phyloP scores from a whole-genome alignment of 2,888 invertebrate genomes.

The Dorcus parallelipipedus region DNA sequence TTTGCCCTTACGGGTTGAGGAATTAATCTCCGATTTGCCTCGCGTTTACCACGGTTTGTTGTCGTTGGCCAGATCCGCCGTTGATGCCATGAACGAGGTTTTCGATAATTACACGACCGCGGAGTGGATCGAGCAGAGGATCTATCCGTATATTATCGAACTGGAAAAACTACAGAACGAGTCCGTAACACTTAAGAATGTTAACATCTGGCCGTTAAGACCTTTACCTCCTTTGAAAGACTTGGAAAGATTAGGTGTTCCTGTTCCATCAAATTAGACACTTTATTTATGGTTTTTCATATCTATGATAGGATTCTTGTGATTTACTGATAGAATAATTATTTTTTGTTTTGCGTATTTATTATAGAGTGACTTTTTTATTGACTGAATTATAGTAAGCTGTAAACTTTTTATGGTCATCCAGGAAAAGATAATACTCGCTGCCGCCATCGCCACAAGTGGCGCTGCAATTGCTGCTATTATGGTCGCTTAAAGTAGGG shows the following conservation, averaged over 20 bases:
- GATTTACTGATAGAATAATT: too few species aligned
- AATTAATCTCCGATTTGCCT: slow-evolving; percentile 56
- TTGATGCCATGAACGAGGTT: slow-evolving; percentile 56
- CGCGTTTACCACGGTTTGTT: slow-evolving; percentile 58
- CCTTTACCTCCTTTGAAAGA: slow-evolving; percentile 55
- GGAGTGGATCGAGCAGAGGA: slow-evolving; percentile 66
- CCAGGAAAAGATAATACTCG: too few species aligned
- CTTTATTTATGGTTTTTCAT: neutral
- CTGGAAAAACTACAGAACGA: slow-evolving; percentile 57
- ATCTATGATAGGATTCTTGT: too few species aligned
- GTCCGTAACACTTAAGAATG: slow-evolving; percentile 52
- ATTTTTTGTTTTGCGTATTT: too few species aligned
- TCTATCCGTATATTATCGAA: slow-evolving; percentile 55
- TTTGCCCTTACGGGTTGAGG: slow-evolving; percentile 63
- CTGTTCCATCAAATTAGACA: slow-evolving; percentile 20
- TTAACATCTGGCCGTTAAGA: slow-evolving; percentile 58
- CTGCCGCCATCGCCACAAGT: too few species aligned
- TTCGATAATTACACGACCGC: slow-evolving; percentile 59
- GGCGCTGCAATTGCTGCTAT: too few species aligned
- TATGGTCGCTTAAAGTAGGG: too few species aligned
- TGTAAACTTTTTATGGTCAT: too few species aligned
- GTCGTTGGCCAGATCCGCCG: slow-evolving; percentile 53
- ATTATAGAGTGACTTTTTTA: too few species aligned
- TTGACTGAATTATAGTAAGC: too few species aligned
- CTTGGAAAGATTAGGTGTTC: slow-evolving; percentile 49